Conservation (phyloP, 1,140 invertebrate genomes). For the Subanguina moxae region DNA sequence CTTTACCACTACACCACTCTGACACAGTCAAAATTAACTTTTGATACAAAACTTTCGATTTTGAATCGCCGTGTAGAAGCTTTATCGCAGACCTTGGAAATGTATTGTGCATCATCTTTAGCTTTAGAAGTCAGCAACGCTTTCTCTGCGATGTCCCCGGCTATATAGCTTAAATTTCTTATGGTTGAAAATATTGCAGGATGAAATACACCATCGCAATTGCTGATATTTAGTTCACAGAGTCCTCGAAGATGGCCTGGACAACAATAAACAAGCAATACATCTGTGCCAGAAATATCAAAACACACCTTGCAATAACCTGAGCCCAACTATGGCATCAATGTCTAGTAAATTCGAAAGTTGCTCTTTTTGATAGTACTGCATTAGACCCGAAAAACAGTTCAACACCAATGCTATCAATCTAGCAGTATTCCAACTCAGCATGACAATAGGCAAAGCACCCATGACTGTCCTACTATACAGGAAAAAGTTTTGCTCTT, state of each 20-base stretch:
- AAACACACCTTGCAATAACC: constrained; percentile 21
- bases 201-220: constrained; percentile 27
- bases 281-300: not conserved
- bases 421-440: constrained; percentile 42
- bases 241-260: constrained; percentile 11
- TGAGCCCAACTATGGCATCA: constrained; percentile 29
- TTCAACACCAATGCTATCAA: constrained; percentile 38
- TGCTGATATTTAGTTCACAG: constrained; percentile 20
- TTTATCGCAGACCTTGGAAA: not conserved
- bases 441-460: constrained; percentile 2
- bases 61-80: constrained; percentile 11
- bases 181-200: constrained; percentile 27
- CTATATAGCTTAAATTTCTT: constrained; percentile 27
- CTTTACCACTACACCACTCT: too few species aligned
- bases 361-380: constrained; percentile 29
- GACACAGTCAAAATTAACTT: too few species aligned
- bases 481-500: too few species aligned
- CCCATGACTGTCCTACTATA: not conserved
- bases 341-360: not conserved
- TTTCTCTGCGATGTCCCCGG: constrained; percentile 11
- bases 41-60: too few species aligned
- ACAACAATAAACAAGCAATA: not conserved
- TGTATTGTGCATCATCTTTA: constrained; percentile 4
- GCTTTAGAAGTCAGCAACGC: not conserved
- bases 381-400: constrained; percentile 28